phyloP scores from a whole-genome alignment of 2,113 vertebrate species.

The Proteles cristata region DNA sequence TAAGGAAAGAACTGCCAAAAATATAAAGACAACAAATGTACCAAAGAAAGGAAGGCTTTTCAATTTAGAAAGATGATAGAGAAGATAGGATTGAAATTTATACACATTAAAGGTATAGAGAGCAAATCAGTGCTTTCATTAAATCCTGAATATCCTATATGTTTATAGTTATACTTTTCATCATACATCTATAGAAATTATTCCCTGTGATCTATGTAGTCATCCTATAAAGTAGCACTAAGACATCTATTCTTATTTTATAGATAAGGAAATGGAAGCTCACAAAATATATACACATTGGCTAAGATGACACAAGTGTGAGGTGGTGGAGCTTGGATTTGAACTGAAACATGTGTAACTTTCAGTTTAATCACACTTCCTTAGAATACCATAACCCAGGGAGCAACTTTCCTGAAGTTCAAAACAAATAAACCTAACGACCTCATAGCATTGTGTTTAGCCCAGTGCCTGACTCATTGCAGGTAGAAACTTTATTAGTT shows the following conservation, averaged over 20 bases:
- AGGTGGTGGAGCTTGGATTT: background rate
- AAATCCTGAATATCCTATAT: conserved; percentile 5
- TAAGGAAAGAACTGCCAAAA: background rate
- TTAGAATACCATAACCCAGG: background rate
- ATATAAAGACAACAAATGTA: background rate
- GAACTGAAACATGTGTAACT: background rate
- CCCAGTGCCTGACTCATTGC: background rate
- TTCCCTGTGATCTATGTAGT: background rate
- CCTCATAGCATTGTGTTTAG: background rate
- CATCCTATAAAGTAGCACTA: background rate
- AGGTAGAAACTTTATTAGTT: background rate
- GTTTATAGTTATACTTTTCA: background rate
- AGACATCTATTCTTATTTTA: background rate
- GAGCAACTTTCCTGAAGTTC: background rate
- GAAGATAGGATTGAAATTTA: background rate
- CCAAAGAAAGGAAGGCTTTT: background rate
- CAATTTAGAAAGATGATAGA: background rate
- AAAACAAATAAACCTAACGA: background rate
- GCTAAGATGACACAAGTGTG: background rate
- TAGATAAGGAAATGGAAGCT: background rate
- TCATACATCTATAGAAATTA: background rate
- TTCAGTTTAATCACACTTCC: background rate
- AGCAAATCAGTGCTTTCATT: background rate
- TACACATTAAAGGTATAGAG: background rate
- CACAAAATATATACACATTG: background rate